Conservation (phyloP, 2,888 invertebrate species). For the Andrena praecox region DNA sequence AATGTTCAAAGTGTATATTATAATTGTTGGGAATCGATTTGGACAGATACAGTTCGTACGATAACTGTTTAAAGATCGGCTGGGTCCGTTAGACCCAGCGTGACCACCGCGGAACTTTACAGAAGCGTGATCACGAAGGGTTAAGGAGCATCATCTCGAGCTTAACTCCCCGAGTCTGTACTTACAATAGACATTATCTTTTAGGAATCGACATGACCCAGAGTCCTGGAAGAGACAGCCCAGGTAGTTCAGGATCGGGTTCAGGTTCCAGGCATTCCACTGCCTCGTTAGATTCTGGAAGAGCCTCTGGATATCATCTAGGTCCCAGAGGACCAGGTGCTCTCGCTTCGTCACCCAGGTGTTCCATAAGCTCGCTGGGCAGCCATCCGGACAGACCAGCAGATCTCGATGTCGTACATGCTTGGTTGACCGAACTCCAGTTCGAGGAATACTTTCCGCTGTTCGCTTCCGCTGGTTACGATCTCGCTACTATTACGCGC, state of each 20-base stretch:
- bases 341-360: conserved; percentile 88
- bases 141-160: too few species aligned
- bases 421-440: conserved; percentile 97
- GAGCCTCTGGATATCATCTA: conserved; percentile 92
- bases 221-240: conserved; percentile 97
- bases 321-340: conserved; percentile 87
- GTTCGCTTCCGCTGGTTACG: conserved; percentile 98
- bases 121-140: too few species aligned
- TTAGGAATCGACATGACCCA: conserved; percentile 85
- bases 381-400: conserved; percentile 83
- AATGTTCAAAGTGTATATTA: too few species aligned
- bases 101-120: too few species aligned
- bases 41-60: too few species aligned
- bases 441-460: conserved; percentile 97
- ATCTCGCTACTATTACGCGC: conserved; percentile 98
- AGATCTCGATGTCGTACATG: conserved; percentile 97
- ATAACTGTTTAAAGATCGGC: too few species aligned
- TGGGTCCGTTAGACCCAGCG: too few species aligned
- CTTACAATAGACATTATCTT: conserved; percentile 29
- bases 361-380: conserved; percentile 88
- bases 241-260: conserved; percentile 95
- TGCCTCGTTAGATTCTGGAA: conserved; percentile 95
- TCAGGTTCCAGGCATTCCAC: conserved; percentile 96
- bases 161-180: too few species aligned
- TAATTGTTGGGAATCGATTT: too few species aligned